Conservation (phyloP, 2,113 vertebrate species). For the Brevimyrus niger region DNA sequence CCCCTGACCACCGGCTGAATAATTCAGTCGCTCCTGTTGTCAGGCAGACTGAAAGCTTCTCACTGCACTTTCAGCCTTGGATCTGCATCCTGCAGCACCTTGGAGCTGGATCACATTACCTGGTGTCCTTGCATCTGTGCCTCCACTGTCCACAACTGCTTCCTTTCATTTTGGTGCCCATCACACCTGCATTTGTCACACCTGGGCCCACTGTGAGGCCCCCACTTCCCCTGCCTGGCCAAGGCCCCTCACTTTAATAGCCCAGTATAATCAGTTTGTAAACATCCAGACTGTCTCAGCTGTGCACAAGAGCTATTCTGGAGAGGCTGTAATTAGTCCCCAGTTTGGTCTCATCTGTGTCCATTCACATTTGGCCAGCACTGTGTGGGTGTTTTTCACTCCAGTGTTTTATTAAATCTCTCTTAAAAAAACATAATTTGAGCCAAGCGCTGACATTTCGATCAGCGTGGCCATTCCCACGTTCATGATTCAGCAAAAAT, state of each 20-base stretch:
- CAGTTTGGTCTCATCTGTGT: conserved; percentile 1
- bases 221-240: background rate
- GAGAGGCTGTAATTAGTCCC: background rate
- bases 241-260: background rate
- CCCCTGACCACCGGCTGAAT: conserved; percentile 44
- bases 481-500: background rate
- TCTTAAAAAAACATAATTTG: background rate
- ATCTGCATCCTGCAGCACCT: background rate
- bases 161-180: background rate
- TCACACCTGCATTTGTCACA: background rate
- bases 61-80: background rate
- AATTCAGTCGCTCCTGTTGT: conserved; percentile 45
- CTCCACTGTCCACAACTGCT: background rate
- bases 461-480: background rate
- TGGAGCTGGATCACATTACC: background rate
- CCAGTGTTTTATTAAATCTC: background rate
- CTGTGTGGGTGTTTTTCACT: background rate
- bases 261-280: background rate
- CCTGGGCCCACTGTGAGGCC: background rate
- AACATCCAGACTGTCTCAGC: background rate
- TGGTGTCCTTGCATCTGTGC: background rate
- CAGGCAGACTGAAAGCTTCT: background rate
- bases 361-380: background rate
- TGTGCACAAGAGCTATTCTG: background rate
- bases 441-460: background rate